Conservation (phyloP, 2,113 vertebrate species). For the Bambusicola thoracicus region DNA sequence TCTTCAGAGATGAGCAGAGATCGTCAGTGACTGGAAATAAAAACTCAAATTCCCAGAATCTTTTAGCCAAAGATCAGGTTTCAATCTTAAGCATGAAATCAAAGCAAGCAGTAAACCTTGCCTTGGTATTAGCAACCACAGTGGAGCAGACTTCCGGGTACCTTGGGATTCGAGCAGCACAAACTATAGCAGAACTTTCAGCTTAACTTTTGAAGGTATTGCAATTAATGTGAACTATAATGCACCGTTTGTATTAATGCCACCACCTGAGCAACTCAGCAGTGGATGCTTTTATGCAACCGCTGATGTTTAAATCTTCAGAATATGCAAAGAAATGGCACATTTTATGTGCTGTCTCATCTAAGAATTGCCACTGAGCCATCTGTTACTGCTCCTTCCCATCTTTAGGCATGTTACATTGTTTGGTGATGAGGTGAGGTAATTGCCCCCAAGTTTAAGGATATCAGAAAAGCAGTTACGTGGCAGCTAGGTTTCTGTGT, state of each 20-base stretch:
- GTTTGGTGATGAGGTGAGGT: not conserved
- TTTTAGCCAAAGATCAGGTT: conserved; percentile 18
- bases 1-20: not conserved
- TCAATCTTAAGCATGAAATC: not conserved
- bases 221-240: not conserved
- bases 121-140: not conserved
- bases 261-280: not conserved
- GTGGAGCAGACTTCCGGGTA: not conserved
- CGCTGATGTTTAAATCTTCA: not conserved
- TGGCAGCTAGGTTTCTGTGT: not conserved
- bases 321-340: not conserved
- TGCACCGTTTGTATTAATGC: not conserved
- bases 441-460: not conserved
- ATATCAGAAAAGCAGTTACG: not conserved
- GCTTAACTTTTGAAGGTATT: not conserved
- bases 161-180: not conserved
- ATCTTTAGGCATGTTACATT: accelerated
- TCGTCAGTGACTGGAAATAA: not conserved
- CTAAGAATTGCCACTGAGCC: not conserved
- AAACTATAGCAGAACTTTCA: not conserved
- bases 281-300: accelerated
- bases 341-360: not conserved
- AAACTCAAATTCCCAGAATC: conserved; percentile 29
- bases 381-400: not conserved
- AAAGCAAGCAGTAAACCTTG: not conserved